Base-by-base conservation (phyloP, 2,113 vertebrate genomes). In the Neogale vison region DNA sequence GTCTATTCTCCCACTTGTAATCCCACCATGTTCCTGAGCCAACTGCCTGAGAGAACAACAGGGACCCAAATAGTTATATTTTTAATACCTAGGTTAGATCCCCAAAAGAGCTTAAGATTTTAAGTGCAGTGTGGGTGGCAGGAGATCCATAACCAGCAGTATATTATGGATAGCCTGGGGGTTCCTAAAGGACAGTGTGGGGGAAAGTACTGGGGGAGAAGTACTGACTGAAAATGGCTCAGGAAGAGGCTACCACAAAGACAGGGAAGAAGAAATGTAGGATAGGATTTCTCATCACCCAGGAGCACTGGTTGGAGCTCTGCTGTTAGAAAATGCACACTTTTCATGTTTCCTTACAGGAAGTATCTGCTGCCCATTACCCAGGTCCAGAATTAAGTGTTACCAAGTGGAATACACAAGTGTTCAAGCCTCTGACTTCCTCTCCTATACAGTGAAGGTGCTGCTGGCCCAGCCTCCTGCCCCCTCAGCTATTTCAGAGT, bases 11-110 rank as follows among this genome's bases (percentile, higher is more conserved):
- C 63, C 57, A 59, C 24, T 17, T 82, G 63, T 39, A 61, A 12
- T 50, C 63, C n/a, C 63, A 63, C 50, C 47, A 50, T 63, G 72
- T 24, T 72, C 86, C 63, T 45, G 4, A 72, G 20, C 45, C 50
- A 42, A 61, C 24, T 42, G 36, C 20, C 74, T 47, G 11, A 81
- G 52, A 84, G 26, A 87, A 86, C 45, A 92, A 94, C 42, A 77
- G 36, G 47, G 24, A 20, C 21, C 12, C 8, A 11, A 57, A 72
- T 26, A 93, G 36, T 12, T 36, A 13, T 10, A 59, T 50, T 84
- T 93, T 65, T 65, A 86, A 80, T 79, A 84, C 31, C 63, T 34
- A 63, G 29, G 29, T 29, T 42, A 76, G 52, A 90, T 7, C 26
- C 14, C 29, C 36, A 15, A 74, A 47, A 71, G 82, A 88, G 39